Conservation (phyloP, 2,888 invertebrate genomes). For the Lycia hirtaria region DNA sequence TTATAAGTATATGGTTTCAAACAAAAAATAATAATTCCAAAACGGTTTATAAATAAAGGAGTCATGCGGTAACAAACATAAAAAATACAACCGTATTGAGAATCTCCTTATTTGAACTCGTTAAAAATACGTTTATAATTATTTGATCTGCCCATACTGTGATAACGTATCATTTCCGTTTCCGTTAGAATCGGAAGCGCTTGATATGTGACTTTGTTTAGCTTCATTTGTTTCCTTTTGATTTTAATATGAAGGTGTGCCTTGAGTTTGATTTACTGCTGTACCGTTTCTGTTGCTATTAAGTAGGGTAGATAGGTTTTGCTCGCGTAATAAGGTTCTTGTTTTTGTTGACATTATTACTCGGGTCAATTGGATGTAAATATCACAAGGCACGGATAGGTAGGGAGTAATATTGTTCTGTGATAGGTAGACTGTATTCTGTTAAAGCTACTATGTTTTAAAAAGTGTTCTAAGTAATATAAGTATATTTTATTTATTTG, state of each 20-base stretch:
- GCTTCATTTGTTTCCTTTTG: slow-evolving; percentile 51
- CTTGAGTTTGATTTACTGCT: slow-evolving; percentile 21
- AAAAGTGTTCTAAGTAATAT: too few species aligned
- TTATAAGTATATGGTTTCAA: too few species aligned
- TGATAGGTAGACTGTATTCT: too few species aligned
- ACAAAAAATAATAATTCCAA: too few species aligned
- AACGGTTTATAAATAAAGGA: too few species aligned
- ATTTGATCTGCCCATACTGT: slow-evolving; percentile 15
- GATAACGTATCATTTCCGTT: slow-evolving; percentile 47
- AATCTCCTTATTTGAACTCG: not conserved
- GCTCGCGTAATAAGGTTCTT: not conserved
- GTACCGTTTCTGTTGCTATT: slow-evolving; percentile 12
- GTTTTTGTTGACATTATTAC: slow-evolving; percentile 4
- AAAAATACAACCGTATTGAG: not conserved
- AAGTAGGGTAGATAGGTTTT: slow-evolving; percentile 5
- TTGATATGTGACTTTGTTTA: slow-evolving; percentile 71
- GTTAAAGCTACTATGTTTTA: too few species aligned
- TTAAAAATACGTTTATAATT: not conserved
- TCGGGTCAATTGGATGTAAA: not conserved
- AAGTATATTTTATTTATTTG: too few species aligned
- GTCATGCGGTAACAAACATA: not conserved
- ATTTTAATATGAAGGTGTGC: slow-evolving; percentile 41
- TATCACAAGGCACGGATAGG: too few species aligned
- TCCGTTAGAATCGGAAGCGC: slow-evolving; percentile 59
- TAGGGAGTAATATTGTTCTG: too few species aligned